Percentiles rank a stretch among this genome's conserved stretches.
phyloP scores from a whole-genome alignment of 2,113 vertebrate species.

The Oenanthe melanoleuca region DNA sequence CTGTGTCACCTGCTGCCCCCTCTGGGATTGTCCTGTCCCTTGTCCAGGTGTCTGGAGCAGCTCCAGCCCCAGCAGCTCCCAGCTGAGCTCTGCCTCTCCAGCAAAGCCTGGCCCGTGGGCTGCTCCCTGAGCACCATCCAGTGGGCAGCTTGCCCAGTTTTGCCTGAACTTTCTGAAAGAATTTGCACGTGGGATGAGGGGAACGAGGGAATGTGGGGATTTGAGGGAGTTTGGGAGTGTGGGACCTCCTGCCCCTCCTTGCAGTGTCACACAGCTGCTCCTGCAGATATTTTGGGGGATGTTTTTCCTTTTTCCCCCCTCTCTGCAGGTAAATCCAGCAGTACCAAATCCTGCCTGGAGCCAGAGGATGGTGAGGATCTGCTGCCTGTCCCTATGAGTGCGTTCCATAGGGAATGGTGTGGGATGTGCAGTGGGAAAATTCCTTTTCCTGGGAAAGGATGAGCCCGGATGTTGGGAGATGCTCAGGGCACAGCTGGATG shows the following conservation, averaged over 20 bases:
- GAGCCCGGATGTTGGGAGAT: not conserved
- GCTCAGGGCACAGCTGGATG: not conserved
- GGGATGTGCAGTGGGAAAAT: rapidly evolving
- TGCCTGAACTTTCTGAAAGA: not conserved
- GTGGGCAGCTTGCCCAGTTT: not conserved
- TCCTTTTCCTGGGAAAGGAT: not conserved
- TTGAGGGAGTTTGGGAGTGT: rapidly evolving
- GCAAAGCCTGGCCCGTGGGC: not conserved
- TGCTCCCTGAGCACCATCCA: not conserved
- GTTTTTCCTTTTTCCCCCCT: rapidly evolving
- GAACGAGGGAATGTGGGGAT: rapidly evolving
- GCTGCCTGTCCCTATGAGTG: rapidly evolving
- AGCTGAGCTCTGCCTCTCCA: not conserved
- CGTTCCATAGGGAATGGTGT: rapidly evolving
- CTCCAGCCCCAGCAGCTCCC: not conserved
- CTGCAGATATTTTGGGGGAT: not conserved
- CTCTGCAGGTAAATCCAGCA: not conserved
- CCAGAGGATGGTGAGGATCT: not conserved
- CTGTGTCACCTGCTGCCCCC: not conserved
- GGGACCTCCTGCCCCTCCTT: not conserved
- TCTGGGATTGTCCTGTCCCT: not conserved
- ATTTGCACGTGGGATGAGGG: not conserved
- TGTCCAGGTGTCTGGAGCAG: rapidly evolving
- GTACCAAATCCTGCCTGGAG: not conserved
- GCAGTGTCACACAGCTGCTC: not conserved